Base-by-base conservation (phyloP, 2,113 vertebrate genomes). In the Mormoops blainvillei region DNA sequence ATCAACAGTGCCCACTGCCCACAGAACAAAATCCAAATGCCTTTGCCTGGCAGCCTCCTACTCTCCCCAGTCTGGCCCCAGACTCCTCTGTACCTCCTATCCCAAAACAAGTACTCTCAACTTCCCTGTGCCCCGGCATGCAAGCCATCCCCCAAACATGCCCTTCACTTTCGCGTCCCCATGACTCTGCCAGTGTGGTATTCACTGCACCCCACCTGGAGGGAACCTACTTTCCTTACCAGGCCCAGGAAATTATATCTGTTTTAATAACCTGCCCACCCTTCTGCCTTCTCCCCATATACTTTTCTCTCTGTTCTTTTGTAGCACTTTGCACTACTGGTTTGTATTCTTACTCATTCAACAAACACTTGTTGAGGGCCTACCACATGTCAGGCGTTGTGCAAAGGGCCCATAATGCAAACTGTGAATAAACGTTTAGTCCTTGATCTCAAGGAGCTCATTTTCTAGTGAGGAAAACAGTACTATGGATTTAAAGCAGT, bases 361-460 rank as follows among this genome's bases (percentile, higher is more conserved):
- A 18, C 20, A 85, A 77, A 70, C 45, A 93, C 63, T 88, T 89
- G 41, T 43, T 58, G 22, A 86, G 36, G 24, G 3, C 7, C n/a
- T n/a, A 2, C 26, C 28, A 3, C 24, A 12, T 80, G 15, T 52
- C 3, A 38, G 41, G 12, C 38, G 61, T 61, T 58, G 15, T 77
- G 22, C 36, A 77, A 58, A 41, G 6, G 16, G 2, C 38, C 38
- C 94, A 5, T 15, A 86, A 89, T 74, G 15, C 4, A 91, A 87
- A 61, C 31, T 13, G 1, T 24, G 4, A 91, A 86, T 73, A n/a
- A 89, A 74, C 91, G 6, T 33, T 58, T 56, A 20, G 24, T 91
- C 31, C 20, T 89, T n/a, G 10, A 89, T 61, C 22, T 63, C 15
- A 89, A 93, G n/a, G 38, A 95, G 38, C 24, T 95, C 12, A 61